A percentile compares a stretch with the other conserved stretches of the same genome.
Evolutionary conservation across 2,113 vertebrate genomes (phyloP).

Genomic region (Hippocampus abdominalis): DNA sequence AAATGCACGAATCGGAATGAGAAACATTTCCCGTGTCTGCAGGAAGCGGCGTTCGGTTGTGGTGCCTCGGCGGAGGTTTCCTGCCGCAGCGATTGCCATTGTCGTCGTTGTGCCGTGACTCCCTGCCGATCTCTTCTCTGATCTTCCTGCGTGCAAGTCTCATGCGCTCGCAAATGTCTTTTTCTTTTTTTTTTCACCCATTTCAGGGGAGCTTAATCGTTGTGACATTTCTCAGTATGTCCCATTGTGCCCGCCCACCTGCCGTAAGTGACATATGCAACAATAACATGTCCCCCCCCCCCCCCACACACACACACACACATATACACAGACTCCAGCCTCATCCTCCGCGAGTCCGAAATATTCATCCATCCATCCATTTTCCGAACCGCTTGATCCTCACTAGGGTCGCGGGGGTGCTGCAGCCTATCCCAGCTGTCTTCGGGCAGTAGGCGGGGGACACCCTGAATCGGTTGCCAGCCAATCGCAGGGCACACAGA

Average conservation of each 20-base stretch:
- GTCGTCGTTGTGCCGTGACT: constrained; percentile 7
- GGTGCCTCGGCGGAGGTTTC: not conserved
- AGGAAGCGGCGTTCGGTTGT: not conserved
- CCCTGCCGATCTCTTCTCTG: constrained; percentile 11
- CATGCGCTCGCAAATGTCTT: constrained; percentile 37
- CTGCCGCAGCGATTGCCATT: not conserved
- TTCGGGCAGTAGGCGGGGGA: too few species aligned
- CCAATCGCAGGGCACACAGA: too few species aligned
- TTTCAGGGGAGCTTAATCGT: constrained; percentile 41
- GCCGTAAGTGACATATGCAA: constrained; percentile 33
- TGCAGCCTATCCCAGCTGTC: too few species aligned
- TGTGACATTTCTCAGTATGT: constrained; percentile 51
- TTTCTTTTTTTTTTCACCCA: not conserved
- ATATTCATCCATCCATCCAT: too few species aligned
- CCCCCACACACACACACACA: too few species aligned
- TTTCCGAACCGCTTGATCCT: too few species aligned
- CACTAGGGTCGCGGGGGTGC: too few species aligned
- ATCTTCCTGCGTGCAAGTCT: constrained; percentile 12
- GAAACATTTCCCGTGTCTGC: not conserved
- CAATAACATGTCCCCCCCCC: constrained; percentile 20
- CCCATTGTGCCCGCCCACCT: constrained; percentile 14
- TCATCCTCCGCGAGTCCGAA: constrained; percentile 2
- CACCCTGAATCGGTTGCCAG: too few species aligned
- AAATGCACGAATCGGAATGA: not conserved
- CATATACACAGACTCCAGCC: not conserved